A percentile compares a stretch with the other conserved stretches of the same genome.
Evolutionary conservation across 2,888 invertebrate genomes (phyloP).

Genomic region (Lepidocyrtoides sp.): DNA sequence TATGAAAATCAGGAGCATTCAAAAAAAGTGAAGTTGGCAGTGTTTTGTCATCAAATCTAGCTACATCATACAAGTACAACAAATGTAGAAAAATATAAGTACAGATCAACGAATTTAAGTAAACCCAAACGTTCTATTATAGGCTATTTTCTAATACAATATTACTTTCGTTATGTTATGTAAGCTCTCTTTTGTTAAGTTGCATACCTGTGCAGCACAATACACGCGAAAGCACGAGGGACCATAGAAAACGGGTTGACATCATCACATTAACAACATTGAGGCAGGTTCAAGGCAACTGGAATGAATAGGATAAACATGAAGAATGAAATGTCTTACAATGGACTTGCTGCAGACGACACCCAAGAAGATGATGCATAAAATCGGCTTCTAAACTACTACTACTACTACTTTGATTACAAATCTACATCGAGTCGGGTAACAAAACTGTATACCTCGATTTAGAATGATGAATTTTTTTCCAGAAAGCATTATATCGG

Average conservation of each 20-base stretch:
- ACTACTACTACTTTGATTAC: no score
- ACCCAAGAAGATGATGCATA: slow-evolving; percentile 19
- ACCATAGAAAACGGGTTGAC: background rate
- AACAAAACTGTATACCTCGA: background rate
- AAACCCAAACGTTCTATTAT: no score
- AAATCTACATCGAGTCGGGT: background rate
- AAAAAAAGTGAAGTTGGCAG: no score
- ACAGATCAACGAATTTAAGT: no score
- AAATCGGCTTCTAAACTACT: no score
- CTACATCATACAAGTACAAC: no score
- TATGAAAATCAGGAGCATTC: no score
- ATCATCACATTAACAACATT: background rate
- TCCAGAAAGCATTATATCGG: background rate
- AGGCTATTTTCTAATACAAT: background rate
- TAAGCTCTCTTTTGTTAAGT: background rate
- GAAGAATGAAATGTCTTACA: background rate
- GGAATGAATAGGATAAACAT: background rate
- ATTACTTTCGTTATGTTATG: background rate
- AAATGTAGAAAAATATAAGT: no score
- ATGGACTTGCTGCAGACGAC: background rate
- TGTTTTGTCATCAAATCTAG: no score
- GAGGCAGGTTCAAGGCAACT: slow-evolving; percentile 64
- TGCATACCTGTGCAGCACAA: background rate
- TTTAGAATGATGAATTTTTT: background rate
- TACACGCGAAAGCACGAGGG: no score